phyloP scores from a whole-genome alignment of 2,113 vertebrate species.

The Cervus canadensis region DNA sequence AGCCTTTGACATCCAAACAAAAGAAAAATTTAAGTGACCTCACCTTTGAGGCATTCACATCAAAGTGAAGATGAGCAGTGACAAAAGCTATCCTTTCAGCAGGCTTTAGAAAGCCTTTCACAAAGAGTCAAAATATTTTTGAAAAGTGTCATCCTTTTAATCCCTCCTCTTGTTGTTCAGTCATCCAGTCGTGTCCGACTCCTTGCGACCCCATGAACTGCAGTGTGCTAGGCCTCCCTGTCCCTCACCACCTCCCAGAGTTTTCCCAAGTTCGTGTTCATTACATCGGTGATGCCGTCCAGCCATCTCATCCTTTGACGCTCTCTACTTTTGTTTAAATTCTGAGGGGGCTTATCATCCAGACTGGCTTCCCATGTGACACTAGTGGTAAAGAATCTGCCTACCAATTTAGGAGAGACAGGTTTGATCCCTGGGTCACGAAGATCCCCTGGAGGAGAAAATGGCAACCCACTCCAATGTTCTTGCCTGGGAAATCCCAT shows the following conservation, averaged over 20 bases:
- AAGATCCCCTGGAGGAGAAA: background rate
- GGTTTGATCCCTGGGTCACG: background rate
- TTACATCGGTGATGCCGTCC: background rate
- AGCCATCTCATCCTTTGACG: background rate
- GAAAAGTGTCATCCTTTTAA: background rate
- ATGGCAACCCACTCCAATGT: background rate
- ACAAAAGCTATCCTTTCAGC: background rate
- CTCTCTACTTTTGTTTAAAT: background rate
- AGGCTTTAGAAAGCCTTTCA: conserved; percentile 2
- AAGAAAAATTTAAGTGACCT: background rate
- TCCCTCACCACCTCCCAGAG: background rate
- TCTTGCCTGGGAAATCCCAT: background rate
- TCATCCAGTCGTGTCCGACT: background rate
- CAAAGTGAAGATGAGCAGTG: background rate
- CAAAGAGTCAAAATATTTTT: background rate
- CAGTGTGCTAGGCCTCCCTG: background rate
- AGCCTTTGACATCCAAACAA: background rate
- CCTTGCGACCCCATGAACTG: background rate
- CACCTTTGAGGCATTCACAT: background rate
- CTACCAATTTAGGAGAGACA: background rate
- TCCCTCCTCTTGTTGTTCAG: background rate
- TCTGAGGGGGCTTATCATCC: background rate
- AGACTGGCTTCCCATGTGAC: background rate
- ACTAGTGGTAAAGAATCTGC: background rate
- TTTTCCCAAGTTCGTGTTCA: background rate